Base-by-base conservation (phyloP, 2,113 vertebrate species). In the Ramphastos sulfuratus region DNA sequence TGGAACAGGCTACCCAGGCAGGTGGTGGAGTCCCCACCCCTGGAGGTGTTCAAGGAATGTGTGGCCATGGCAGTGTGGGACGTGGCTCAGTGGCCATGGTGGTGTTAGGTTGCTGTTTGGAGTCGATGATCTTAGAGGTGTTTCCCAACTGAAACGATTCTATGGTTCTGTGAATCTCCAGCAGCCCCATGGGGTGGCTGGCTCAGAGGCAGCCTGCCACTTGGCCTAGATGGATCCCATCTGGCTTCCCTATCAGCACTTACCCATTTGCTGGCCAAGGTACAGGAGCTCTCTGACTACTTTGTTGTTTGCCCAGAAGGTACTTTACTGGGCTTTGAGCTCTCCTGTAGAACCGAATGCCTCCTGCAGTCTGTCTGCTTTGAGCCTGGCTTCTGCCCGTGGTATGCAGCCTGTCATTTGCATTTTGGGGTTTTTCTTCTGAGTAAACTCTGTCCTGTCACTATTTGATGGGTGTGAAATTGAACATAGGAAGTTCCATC, bases 151-250 rank as follows among this genome's bases (percentile, higher is more conserved):
- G 46, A 48, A 48, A 48, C 19, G 10, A 21, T 50, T 50, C 48
- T 50, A 20, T 50, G 48, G 20, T 50, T 50, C 48, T 50, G 10
- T 50, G 19, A 50, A 5, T 50, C 48, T 50, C 48, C 19, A 21
- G 20, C 19, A 58, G 50, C 31, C 20, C 30, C 5, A 3, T 16
- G 54, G 56, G 28, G 17, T 64, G 77, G 33, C 37, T 70, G 60
- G 19, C 81, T 65, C 30, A 50, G 80, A 85, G 71, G 30, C 64
- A 92, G 69, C 35, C 67, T 84, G 61, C 65, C 66, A 27, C 42
- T 86, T 83, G 81, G 83, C 71, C 74, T 33, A 59, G 65, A 37
- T 86, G 70, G 39, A 74, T 77, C 69, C 86, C 77, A 81, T 92
- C 84, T 94, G 84, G 15, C 70, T 91, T 89, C 39, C 17, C 71